Base-by-base conservation (phyloP, 2,888 invertebrate species). In the Perizoma affinitatum region DNA sequence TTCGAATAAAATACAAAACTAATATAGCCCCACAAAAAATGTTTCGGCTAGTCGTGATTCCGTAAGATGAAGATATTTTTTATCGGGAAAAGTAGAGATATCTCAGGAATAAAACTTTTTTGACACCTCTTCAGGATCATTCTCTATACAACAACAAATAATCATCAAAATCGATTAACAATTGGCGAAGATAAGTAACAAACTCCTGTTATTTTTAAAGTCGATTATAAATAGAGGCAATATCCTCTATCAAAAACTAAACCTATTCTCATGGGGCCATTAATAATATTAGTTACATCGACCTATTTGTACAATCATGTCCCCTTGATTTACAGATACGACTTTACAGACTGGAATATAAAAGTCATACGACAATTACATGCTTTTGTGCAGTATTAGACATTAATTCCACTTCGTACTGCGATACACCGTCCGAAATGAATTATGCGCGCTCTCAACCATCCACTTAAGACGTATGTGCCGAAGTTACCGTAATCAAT, bases 351-450 rank as follows among this genome's bases (percentile, higher is more conserved):
- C 46, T 68, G 69, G 69, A 71, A 73, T 76, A 79, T 83, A 84
- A 86, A 87, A 86, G 79, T 87, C 86, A 80, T 69, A 78, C 70
- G 79, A 84, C 85, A 83, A 88, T 88, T 88, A 88, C 85, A 84
- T 75, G 86, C 80, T 74, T 78, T 78, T 76, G 79, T 80, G 73
- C 82, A 73, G 82, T 79, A 86, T 86, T 85, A 85, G 82, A 84
- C 82, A 82, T 82, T 82, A 83, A 82, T 81, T 76, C 74, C 70
- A 67, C 72, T 70, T 71, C 70, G 68, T 73, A 73, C 73, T 72
- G 74, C 69, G 75, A 74, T 70, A 75, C 75, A 75, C 79, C 78
- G 79, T 78, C 74, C 71, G 68, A 73, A 73, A 80, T 86, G 87
- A 85, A 84, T 85, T 86, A 87, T 86, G 80, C 83, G 79, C 77